Percentiles rank a stretch among this genome's conserved stretches.
Conservation (phyloP, 23 tunicate genomes). For the Ciona savignyi region DNA sequence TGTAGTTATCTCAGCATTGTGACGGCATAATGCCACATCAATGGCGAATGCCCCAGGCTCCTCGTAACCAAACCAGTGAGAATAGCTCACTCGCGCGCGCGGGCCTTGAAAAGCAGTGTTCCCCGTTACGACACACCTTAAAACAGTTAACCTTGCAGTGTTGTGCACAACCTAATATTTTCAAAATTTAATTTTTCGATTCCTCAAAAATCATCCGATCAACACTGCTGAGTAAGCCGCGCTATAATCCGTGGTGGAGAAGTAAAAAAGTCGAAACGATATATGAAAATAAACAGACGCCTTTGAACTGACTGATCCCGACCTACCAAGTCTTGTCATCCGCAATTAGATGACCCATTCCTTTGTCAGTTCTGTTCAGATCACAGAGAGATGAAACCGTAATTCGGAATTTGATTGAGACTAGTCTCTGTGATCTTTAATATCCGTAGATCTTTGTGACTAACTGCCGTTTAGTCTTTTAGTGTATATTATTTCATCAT, state of each 20-base stretch:
- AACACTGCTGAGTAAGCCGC: neutral
- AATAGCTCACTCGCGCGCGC: constrained; percentile 1
- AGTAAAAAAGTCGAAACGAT: neutral
- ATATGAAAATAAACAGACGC: neutral
- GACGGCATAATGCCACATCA: neutral
- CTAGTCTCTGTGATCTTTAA: no score
- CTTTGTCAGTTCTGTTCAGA: neutral
- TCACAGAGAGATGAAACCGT: neutral
- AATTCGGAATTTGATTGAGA: no score
- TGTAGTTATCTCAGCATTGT: constrained; percentile 1
- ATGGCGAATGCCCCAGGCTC: constrained; percentile 1
- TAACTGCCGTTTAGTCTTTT: no score
- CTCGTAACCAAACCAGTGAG: constrained; percentile 1
- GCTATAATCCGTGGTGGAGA: neutral
- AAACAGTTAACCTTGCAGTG: no score
- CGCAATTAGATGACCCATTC: neutral
- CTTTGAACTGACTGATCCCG: neutral
- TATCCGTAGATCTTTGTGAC: no score
- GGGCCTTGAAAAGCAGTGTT: neutral
- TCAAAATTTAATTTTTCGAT: no score
- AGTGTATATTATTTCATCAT: no score
- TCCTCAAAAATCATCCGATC: no score
- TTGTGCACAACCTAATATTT: no score
- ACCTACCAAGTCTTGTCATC: neutral
- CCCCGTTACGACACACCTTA: no score